Base-by-base conservation (phyloP, 2,888 invertebrate species). In the Mimas tiliae region DNA sequence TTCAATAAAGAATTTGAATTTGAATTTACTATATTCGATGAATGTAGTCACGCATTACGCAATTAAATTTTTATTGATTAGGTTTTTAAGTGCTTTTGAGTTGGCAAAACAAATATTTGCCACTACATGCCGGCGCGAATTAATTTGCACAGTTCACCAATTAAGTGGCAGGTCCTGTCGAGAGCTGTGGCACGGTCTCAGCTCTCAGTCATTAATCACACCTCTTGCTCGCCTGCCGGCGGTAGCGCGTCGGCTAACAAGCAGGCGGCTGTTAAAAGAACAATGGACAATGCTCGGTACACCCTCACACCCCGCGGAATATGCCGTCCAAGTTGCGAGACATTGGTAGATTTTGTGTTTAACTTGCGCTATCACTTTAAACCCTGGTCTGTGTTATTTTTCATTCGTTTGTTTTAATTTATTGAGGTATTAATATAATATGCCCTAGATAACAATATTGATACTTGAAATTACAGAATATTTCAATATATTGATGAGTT, bases 241-340 rank as follows among this genome's bases (percentile, higher is more conserved):
- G 77, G 70, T 79, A n/a, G n/a, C n/a, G 72, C 81, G 75, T 73
- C 81, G 80, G 81, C 87, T 92, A 92, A 93, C 92, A 91, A 90
- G 91, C 90, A 80, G 76, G 79, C 79, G 86, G 82, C 90, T 89
- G 90, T 90, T 91, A 91, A 90, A 91, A 90, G 92, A 91, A 93
- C 93, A 93, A 93, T 93, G 89, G 86, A 90, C 90, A 87, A 90
- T 90, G 80, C 75, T 74, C 70, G 79, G 82, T 75, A 80, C 73
- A 79, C 82, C 82, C 82, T 76, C 75, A 74, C 74, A 72, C 77
- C 76, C 74, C 75, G 78, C 76, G 50, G 64, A 65, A 69, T 63
- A 64, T 52, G 63, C 69, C 72, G 69, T 45, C 1, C 69, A 75
- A 74, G 77, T 67, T 45, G 72, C 14, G 45, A 68, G 70, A 48